These are phyloP conservation scores for Pyxicephalus adspersus DNA, from an alignment of 2,113 vertebrate species.

Conservation along the genomic window DNA sequence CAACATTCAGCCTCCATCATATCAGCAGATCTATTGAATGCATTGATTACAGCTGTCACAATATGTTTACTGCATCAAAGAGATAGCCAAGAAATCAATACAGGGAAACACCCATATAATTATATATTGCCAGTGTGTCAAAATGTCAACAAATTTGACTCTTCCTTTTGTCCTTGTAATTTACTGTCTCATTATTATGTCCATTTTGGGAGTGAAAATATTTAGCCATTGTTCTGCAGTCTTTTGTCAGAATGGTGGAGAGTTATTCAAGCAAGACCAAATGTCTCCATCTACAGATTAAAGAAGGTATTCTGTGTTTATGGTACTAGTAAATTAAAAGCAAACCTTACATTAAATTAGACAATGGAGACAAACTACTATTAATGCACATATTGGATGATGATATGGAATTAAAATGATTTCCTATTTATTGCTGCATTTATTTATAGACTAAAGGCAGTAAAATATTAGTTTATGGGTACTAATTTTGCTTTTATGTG, in stretches of 20 bases:
- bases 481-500: no score
- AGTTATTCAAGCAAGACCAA: not conserved
- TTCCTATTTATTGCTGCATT: no score
- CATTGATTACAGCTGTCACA: slow-evolving; percentile 56
- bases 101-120: slow-evolving; percentile 48
- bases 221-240: not conserved
- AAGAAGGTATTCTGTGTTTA: not conserved
- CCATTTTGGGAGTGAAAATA: not conserved
- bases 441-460: no score
- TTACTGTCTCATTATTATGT: slow-evolving; percentile 33
- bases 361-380: no score
- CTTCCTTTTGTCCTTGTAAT: slow-evolving; percentile 35
- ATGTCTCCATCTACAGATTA: slow-evolving; percentile 20
- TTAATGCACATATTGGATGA: no score
- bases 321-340: no score
- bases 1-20: slow-evolving; percentile 31
- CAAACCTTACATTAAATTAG: no score
- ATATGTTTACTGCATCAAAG: slow-evolving; percentile 52
- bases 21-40: slow-evolving; percentile 49
- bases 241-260: not conserved
- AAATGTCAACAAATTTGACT: slow-evolving; percentile 32
- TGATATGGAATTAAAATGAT: no score
- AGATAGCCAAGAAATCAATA: slow-evolving; percentile 53
- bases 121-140: slow-evolving; percentile 30
- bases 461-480: no score